Evolutionary conservation across 1,140 invertebrate species (phyloP).

Genomic region (Agraylea sexmaculata): DNA sequence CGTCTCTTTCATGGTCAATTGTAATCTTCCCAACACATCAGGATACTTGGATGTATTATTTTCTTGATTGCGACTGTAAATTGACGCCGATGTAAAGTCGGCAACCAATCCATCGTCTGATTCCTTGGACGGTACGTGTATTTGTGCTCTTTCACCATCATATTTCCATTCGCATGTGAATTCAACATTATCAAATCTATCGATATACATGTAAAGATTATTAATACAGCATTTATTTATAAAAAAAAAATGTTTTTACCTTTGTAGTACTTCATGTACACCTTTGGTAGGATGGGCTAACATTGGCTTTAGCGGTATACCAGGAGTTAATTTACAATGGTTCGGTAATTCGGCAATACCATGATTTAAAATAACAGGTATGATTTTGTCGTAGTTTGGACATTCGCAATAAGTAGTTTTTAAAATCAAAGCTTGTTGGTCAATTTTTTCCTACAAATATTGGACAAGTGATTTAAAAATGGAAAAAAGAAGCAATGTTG

Average conservation of each 20-base stretch:
- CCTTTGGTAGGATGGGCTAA: conserved; percentile 96
- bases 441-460: conserved; percentile 46
- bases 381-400: conserved; percentile 85
- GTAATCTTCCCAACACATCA: conserved; percentile 75
- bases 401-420: conserved; percentile 97
- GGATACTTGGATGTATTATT: conserved; percentile 98
- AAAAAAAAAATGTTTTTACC: conserved; percentile 28
- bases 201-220: not conserved
- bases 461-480: not conserved
- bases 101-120: conserved; percentile 18
- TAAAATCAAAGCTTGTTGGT: conserved; percentile 64
- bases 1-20: conserved; percentile 42
- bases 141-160: conserved; percentile 96
- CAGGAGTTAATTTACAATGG: conserved; percentile 81
- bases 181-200: conserved; percentile 72
- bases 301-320: conserved; percentile 96
- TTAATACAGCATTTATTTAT: not conserved
- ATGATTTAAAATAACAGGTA: conserved; percentile 67
- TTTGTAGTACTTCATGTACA: conserved; percentile 74
- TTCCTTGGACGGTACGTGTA: conserved; percentile 36
- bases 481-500: not conserved
- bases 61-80: conserved; percentile 97
- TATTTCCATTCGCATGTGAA: conserved; percentile 99
- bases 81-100: conserved; percentile 30
- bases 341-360: conserved; percentile 69